Conservation (phyloP, 2,113 vertebrate species). For the Halichoeres trimaculatus region DNA sequence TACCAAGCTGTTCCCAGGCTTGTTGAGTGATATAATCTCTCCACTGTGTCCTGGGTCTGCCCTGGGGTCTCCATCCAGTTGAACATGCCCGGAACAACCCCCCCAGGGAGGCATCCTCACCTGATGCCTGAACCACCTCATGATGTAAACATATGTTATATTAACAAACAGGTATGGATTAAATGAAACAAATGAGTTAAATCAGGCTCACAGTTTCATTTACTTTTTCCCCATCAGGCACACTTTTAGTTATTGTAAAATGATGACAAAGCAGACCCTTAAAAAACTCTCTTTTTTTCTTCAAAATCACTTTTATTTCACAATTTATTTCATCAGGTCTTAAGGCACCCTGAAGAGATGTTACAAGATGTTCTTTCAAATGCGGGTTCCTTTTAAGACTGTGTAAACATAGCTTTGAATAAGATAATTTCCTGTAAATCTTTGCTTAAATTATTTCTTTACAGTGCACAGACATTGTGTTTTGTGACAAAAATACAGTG, state of each 20-base stretch:
- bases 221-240: too few relatives aligned
- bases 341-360: constrained; percentile 83
- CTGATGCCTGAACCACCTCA: too few relatives aligned
- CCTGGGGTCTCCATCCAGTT: too few relatives aligned
- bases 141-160: too few relatives aligned
- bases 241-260: not conserved
- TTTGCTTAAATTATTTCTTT: constrained; percentile 84
- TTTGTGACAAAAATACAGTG: constrained; percentile 83
- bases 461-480: constrained; percentile 83
- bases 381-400: constrained; percentile 76
- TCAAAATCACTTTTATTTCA: constrained; percentile 88
- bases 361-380: constrained; percentile 79
- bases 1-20: too few relatives aligned
- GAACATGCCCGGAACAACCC: too few relatives aligned
- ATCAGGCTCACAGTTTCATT: too few relatives aligned
- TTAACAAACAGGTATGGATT: too few relatives aligned
- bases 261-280: not conserved
- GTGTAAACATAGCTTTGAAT: constrained; percentile 83
- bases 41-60: too few relatives aligned
- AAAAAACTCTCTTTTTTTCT: constrained; percentile 66
- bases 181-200: too few relatives aligned
- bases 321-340: constrained; percentile 80
- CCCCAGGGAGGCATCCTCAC: too few relatives aligned
- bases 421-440: constrained; percentile 83
- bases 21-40: too few relatives aligned